Base-by-base conservation (phyloP, 2,888 invertebrate species). In the Glyphotaelius pellucidus region DNA sequence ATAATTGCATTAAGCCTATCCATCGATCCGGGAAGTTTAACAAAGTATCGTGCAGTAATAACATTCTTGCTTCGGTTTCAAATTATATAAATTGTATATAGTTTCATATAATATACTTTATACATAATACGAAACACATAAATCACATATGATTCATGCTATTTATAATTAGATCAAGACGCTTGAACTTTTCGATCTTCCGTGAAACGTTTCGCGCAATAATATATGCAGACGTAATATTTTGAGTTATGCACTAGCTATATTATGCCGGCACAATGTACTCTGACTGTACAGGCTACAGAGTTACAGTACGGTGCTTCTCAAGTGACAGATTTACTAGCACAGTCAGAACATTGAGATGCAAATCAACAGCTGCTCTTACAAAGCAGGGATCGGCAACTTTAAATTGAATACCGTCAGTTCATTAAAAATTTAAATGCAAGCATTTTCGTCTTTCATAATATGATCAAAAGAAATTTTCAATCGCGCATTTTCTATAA, bases 351-450 rank as follows among this genome's bases (percentile, higher is more conserved):
- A 38, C 83, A 83, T 83, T 83, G 32, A 35, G 83, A 83, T 83
- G 83, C 32, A 83, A 83, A 83, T 83, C 83, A 83, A 83, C 81
- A 32, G 31, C 81, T 81, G 81, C 32, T 32, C 83, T 83, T 32
- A 38, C 35, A 67, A 67, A 35, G 35, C 83, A 83, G 83, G 83
- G 83, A 83, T 35, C 25, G 32, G 19, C 35, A 83, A 83, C 83
- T 83, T 12, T 25, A n/a, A 67, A 67, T 67, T 25, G 7, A n/a
- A 9, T 25, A n/a, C 25, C 67, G 25, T 9, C 67, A 67, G 67
- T 67, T 67, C 2, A 67, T 67, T 67, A n/a, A 67, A 67, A 67
- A 25, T 25, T 15, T 67, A 67, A 67, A 67, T 67, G 67, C 4
- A 67, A 67, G 25, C 67, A 67, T 67, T 25, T 67, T 25, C 7